Base-by-base conservation (phyloP, 2,888 invertebrate genomes). In the Megamerina dolium region DNA sequence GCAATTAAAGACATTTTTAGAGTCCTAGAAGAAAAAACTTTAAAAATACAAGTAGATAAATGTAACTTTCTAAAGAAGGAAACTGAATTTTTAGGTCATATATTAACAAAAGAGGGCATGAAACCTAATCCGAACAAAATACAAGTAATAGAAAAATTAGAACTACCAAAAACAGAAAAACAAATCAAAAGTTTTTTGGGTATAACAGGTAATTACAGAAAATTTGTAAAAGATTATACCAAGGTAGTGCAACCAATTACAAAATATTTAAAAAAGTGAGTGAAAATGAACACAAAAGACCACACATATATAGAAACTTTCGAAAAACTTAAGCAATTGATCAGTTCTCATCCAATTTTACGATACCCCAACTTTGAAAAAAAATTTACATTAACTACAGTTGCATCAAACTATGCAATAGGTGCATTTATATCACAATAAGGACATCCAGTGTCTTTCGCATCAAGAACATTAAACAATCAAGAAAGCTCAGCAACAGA, bases 181-280 rank as follows among this genome's bases (percentile, higher is more conserved):
- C 29, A 46, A 16, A 43, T 46, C 12, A 40, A 47, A 33, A 37
- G 40, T 14, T 47, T 43, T 32, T 21, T 47, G 18, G 46, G 46
- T 5, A 2, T 46, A 41, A 43, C n/a, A n/a, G n/a, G n/a, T n/a
- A n/a, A n/a, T n/a, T n/a, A 33, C 33, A 17, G 13, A n/a, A n/a
- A n/a, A n/a, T n/a, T n/a, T n/a, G n/a, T n/a, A n/a, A n/a, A n/a
- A n/a, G n/a, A n/a, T n/a, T n/a, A n/a, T n/a, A n/a, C n/a, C n/a
- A n/a, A n/a, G n/a, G n/a, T 13, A 6, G 16, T 41, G 17, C 41
- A 41, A n/a, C 40, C 44, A 31, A n/a, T n/a, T n/a, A n/a, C n/a
- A n/a, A n/a, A n/a, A n/a, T n/a, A n/a, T n/a, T n/a, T n/a, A n/a
- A n/a, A 31, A 4, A 16, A 33, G 18, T 14, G 27, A 17, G n/a